Conservation (phyloP, 2,888 invertebrate genomes). For the Glyphotaelius pellucidus region DNA sequence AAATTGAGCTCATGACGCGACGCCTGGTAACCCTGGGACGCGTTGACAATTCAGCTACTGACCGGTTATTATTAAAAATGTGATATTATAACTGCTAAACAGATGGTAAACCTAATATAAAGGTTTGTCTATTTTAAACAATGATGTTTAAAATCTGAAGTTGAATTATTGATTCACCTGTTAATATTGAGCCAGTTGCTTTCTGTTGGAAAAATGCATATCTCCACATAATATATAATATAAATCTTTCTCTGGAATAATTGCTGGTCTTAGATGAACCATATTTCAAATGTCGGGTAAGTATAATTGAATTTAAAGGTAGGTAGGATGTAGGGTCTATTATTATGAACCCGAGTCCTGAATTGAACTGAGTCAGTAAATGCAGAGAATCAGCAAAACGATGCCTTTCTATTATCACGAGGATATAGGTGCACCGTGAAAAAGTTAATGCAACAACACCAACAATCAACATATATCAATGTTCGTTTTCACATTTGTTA, state of each 20-base stretch:
- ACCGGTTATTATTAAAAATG: too few species aligned
- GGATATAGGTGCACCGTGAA: not conserved
- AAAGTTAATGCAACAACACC: not conserved
- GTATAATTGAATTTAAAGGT: conserved; percentile 41
- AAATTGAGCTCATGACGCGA: too few species aligned
- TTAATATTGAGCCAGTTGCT: not conserved
- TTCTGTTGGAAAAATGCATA: not conserved
- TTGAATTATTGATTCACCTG: not conserved
- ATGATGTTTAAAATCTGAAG: too few species aligned
- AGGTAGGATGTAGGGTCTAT: not conserved
- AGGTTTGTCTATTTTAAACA: too few species aligned
- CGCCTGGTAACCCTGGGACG: too few species aligned
- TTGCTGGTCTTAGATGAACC: conserved; percentile 26
- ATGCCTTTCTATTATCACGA: too few species aligned
- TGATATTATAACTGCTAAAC: too few species aligned
- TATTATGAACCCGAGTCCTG: not conserved
- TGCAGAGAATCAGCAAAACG: not conserved
- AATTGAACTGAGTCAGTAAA: not conserved
- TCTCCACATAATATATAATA: not conserved
- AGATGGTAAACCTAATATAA: too few species aligned
- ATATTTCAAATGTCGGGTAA: conserved; percentile 36
- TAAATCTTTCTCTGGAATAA: not conserved
- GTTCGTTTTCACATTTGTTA: too few species aligned
- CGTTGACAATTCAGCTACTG: too few species aligned
- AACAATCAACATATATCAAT: too few species aligned